Evolutionary conservation across 1,140 invertebrate species (phyloP).

Genomic region (Bombus picipes): DNA sequence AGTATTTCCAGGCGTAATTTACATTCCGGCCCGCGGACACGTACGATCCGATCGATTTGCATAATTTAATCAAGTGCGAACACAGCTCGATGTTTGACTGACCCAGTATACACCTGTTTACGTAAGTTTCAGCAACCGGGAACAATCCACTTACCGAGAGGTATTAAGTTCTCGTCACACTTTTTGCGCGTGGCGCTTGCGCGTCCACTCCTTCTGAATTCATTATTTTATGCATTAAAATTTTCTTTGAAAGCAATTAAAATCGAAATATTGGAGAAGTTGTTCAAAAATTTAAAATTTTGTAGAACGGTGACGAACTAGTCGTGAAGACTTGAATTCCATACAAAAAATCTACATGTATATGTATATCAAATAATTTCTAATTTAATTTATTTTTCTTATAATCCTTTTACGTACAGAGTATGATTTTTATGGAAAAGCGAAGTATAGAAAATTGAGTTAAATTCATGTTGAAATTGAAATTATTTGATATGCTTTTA

Average conservation of each 20-base stretch:
- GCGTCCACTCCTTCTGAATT: conserved; percentile 43
- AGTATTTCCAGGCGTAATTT: conserved; percentile 45
- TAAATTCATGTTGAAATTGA: too few relatives aligned
- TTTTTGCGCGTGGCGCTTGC: conserved; percentile 21
- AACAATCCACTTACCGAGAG: conserved; percentile 39
- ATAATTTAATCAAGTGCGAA: conserved; percentile 55
- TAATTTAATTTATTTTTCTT: background rate
- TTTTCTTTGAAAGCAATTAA: too few relatives aligned
- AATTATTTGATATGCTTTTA: too few relatives aligned
- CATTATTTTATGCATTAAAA: conserved; percentile 35
- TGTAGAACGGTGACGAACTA: background rate
- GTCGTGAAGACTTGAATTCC: background rate
- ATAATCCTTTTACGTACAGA: background rate
- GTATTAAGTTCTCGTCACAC: conserved; percentile 43
- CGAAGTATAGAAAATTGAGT: too few relatives aligned
- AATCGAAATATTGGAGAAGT: conserved; percentile 23
- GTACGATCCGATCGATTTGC: conserved; percentile 52
- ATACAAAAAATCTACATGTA: too few relatives aligned
- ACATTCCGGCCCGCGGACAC: conserved; percentile 46
- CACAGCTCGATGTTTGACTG: conserved; percentile 47
- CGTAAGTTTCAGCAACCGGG: conserved; percentile 49
- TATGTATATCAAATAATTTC: background rate
- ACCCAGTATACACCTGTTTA: conserved; percentile 55
- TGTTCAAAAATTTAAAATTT: conserved; percentile 43
- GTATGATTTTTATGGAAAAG: background rate